Evolutionary conservation across 2,797 vertebrate genomes (phyloP).

Genomic region (Chelonia mydas): DNA sequence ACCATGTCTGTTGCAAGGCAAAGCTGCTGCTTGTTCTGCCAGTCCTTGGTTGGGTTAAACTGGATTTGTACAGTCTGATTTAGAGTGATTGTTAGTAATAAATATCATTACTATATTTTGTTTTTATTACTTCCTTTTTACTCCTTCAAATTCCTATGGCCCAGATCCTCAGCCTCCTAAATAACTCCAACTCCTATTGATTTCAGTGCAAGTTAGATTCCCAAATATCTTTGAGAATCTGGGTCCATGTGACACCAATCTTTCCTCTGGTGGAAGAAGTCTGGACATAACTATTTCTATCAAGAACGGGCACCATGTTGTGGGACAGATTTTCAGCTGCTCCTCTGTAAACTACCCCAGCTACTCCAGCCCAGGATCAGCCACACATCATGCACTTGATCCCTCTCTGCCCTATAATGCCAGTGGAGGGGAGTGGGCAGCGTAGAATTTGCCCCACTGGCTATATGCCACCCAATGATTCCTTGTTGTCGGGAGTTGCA

Average conservation of each 20-base stretch:
- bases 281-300: neutral
- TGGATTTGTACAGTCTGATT: neutral
- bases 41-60: neutral
- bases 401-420: rapidly evolving
- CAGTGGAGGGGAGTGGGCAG: rapidly evolving
- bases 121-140: neutral
- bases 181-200: neutral
- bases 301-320: neutral
- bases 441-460: neutral
- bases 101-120: slow-evolving; percentile 12
- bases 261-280: neutral
- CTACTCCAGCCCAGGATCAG: rapidly evolving
- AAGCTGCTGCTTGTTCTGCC: slow-evolving; percentile 1
- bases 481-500: neutral
- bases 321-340: neutral
- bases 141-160: neutral
- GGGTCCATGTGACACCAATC: neutral
- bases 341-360: neutral
- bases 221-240: neutral
- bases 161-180: neutral
- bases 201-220: neutral
- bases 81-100: neutral
- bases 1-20: neutral
- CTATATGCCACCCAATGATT: neutral
- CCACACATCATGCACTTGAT: rapidly evolving